phyloP scores from a whole-genome alignment of 2,888 invertebrate species.

The Panzeria rudis region DNA sequence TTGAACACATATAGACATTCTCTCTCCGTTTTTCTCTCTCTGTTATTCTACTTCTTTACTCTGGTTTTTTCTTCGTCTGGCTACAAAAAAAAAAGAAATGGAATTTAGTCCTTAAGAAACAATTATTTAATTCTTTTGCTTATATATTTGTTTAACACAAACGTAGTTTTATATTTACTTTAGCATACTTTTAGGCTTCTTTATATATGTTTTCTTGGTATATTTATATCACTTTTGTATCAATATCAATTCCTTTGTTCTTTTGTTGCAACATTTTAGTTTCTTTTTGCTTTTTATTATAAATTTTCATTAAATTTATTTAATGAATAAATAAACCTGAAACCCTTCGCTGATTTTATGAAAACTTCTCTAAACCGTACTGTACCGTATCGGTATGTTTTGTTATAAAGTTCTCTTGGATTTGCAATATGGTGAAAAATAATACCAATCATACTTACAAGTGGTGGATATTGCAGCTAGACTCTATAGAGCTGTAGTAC shows the following conservation, averaged over 20 bases:
- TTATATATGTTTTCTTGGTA: slow-evolving; percentile 3
- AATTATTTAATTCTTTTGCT: slow-evolving; percentile 57
- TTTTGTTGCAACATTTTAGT: slow-evolving; percentile 15
- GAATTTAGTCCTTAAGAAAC: slow-evolving; percentile 48
- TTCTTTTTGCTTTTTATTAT: slow-evolving; percentile 18
- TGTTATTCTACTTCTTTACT: slow-evolving; percentile 6
- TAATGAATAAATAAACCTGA: slow-evolving; percentile 64
- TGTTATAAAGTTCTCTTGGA: slow-evolving; percentile 58
- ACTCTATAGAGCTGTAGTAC: not conserved
- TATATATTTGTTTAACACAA: slow-evolving; percentile 20
- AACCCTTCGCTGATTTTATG: slow-evolving; percentile 71
- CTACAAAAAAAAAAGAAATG: slow-evolving; percentile 36
- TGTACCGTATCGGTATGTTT: slow-evolving; percentile 68
- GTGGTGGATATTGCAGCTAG: slow-evolving; percentile 52
- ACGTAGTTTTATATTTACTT: slow-evolving; percentile 23
- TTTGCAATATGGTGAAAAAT: slow-evolving; percentile 42
- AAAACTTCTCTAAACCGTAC: slow-evolving; percentile 72
- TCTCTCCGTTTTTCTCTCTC: slow-evolving; percentile 7
- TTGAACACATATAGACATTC: not conserved
- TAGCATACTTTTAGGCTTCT: slow-evolving; percentile 54
- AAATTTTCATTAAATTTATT: slow-evolving; percentile 32
- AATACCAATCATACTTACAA: slow-evolving; percentile 10
- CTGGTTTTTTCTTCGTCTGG: slow-evolving; percentile 50
- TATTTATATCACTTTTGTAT: slow-evolving; percentile 47
- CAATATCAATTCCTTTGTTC: slow-evolving; percentile 59